A percentile compares a stretch with the other conserved stretches of the same genome.
Evolutionary conservation across 2,113 vertebrate species (phyloP).

Genomic region (Chaetura pelagica): DNA sequence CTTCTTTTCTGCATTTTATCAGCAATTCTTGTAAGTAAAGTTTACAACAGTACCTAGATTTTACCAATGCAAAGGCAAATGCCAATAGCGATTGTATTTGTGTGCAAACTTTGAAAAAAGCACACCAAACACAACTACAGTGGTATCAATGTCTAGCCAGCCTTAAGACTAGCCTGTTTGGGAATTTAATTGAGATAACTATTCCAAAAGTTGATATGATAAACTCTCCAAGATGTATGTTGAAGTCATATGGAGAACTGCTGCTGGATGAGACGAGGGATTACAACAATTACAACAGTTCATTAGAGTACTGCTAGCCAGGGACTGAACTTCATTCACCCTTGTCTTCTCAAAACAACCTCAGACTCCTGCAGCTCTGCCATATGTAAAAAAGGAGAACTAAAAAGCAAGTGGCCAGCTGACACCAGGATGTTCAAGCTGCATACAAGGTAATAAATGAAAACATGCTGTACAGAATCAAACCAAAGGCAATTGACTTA

Average conservation of each 20-base stretch:
- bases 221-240: neutral
- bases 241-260: neutral
- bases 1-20: neutral
- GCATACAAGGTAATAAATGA: neutral
- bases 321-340: neutral
- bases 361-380: neutral
- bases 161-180: neutral
- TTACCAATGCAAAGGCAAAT: neutral
- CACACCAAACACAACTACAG: rapidly evolving
- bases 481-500: neutral
- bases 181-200: neutral
- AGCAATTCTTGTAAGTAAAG: neutral
- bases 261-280: neutral
- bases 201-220: neutral
- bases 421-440: neutral
- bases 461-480: neutral
- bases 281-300: neutral
- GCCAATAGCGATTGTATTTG: neutral
- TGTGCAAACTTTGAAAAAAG: neutral
- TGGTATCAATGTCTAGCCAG: neutral
- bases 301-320: neutral
- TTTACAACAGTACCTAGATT: neutral
- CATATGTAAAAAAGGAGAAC: neutral
- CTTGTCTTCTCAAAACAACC: neutral
- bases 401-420: neutral